phyloP scores from a whole-genome alignment of 2,888 invertebrate species.

The Itoplectis maculator region DNA sequence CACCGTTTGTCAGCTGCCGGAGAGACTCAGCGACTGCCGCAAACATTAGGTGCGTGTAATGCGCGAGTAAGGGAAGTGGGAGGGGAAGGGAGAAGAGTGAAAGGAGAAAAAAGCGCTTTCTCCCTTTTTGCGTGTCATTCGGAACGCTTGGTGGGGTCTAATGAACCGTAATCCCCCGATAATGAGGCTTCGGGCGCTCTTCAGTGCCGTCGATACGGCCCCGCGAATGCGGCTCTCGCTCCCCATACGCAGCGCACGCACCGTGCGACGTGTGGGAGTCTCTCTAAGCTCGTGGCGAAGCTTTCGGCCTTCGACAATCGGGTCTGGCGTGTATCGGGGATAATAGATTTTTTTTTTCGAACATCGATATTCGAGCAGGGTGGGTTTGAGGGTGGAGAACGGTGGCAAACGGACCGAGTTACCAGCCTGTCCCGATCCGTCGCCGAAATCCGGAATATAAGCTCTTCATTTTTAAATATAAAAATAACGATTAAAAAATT shows the following conservation, averaged over 20 bases:
- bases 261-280: too few relatives aligned
- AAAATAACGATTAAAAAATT: too few relatives aligned
- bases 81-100: slow-evolving; percentile 4
- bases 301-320: too few relatives aligned
- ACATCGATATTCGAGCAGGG: too few relatives aligned
- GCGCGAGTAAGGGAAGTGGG: too few relatives aligned
- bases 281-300: not conserved
- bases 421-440: too few relatives aligned
- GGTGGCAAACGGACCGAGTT: too few relatives aligned
- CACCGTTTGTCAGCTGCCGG: not conserved
- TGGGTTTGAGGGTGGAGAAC: too few relatives aligned
- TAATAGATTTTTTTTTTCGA: too few relatives aligned
- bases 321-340: too few relatives aligned
- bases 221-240: slow-evolving; percentile 28
- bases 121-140: slow-evolving; percentile 78
- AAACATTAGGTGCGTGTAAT: slow-evolving; percentile 72
- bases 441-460: too few relatives aligned
- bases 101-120: slow-evolving; percentile 66
- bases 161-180: slow-evolving; percentile 82
- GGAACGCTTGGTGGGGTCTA: slow-evolving; percentile 79
- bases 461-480: too few relatives aligned
- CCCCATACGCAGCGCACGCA: slow-evolving; percentile 1
- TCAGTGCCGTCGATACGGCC: slow-evolving; percentile 78
- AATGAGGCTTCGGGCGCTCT: slow-evolving; percentile 80
- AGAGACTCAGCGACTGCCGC: slow-evolving; percentile 68